phyloP scores from a whole-genome alignment of 2,888 invertebrate genomes.

The Drosophila eohydei region DNA sequence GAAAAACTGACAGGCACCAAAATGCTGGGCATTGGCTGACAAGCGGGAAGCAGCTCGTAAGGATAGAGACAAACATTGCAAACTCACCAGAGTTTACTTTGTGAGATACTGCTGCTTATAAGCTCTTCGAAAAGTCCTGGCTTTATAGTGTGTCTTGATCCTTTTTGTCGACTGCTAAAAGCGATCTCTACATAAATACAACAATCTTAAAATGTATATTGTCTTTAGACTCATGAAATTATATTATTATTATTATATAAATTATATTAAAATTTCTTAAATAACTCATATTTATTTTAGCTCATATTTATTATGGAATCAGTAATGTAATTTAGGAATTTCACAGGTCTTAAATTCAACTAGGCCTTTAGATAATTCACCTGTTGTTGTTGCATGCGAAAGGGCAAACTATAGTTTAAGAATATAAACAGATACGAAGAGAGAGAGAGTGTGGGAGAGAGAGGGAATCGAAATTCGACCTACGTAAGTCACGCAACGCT shows the following conservation, averaged over 20 bases:
- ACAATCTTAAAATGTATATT: not conserved
- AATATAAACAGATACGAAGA: not conserved
- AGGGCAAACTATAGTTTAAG: not conserved
- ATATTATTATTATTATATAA: no score
- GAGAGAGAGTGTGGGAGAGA: not conserved
- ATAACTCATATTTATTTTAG: not conserved
- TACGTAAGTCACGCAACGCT: conserved; percentile 78
- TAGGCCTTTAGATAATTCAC: conserved; percentile 66
- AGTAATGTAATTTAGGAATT: not conserved
- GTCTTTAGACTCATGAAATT: no score
- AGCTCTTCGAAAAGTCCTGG: not conserved
- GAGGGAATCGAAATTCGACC: conserved; percentile 50
- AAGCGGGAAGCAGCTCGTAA: not conserved
- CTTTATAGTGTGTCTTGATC: not conserved
- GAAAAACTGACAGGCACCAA: conserved; percentile 70
- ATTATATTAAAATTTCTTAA: not conserved
- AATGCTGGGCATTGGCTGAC: conserved; percentile 28
- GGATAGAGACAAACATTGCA: not conserved
- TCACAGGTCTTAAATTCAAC: conserved; percentile 50
- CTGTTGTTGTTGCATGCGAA: conserved; percentile 40
- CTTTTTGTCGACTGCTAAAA: not conserved
- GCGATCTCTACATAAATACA: not conserved
- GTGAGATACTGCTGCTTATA: no score
- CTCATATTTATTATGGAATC: conserved; percentile 31
- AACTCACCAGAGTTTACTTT: not conserved